These are phyloP conservation scores for Drosophila novamexicana DNA, from an alignment of 1,140 invertebrate genomes.

Conservation along the genomic window DNA sequence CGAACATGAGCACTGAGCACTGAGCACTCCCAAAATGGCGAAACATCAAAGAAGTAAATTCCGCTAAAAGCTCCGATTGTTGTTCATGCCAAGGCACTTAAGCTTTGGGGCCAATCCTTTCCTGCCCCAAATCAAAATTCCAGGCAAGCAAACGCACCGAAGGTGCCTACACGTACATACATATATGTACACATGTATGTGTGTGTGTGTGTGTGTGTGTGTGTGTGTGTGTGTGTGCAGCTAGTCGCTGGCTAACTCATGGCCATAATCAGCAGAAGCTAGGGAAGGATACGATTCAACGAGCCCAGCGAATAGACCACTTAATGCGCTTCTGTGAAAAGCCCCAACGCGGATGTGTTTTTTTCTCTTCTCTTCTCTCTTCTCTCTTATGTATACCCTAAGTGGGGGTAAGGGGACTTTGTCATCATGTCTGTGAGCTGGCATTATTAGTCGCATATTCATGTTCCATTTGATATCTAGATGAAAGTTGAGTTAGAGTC, in stretches of 20 bases:
- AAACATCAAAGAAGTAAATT: constrained; percentile 46
- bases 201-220: background rate
- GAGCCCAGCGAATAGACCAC: constrained; percentile 65
- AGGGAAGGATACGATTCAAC: constrained; percentile 58
- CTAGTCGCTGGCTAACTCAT: background rate
- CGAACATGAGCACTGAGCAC: background rate
- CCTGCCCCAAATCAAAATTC: constrained; percentile 32
- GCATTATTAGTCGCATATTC: no score
- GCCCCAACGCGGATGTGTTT: constrained; percentile 18
- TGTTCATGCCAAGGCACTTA: constrained; percentile 36
- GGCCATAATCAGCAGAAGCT: constrained; percentile 23
- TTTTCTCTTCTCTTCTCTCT: background rate
- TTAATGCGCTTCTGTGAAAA: constrained; percentile 64
- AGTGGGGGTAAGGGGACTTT: background rate
- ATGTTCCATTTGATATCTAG: no score
- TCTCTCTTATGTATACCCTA: constrained; percentile 6
- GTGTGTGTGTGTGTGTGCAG: constrained; percentile 4
- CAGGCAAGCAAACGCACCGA: constrained; percentile 15
- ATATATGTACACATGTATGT: background rate
- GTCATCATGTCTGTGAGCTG: background rate
- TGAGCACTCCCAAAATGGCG: constrained; percentile 20
- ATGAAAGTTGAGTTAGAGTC: no score
- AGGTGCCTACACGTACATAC: constrained; percentile 1
- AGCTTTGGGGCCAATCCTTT: constrained; percentile 35
- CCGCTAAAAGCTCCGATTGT: constrained; percentile 44